phyloP scores from a whole-genome alignment of 2,113 vertebrate genomes.

The Cryptomyrus ogoouensis region DNA sequence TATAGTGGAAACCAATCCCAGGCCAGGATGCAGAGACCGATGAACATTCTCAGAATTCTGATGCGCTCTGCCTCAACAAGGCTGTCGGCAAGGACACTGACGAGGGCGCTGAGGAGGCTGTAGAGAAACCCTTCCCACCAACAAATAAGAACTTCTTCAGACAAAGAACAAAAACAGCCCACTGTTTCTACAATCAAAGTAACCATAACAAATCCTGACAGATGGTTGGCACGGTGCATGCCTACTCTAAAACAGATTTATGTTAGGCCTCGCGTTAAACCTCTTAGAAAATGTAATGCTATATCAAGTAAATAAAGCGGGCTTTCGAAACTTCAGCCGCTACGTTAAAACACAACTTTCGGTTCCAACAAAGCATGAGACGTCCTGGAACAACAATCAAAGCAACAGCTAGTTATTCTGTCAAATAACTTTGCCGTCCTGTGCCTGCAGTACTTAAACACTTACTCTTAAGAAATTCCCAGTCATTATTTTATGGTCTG shows the following conservation, averaged over 20 bases:
- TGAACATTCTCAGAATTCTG: slow-evolving; percentile 7
- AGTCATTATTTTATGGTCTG: background rate
- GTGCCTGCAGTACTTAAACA: background rate
- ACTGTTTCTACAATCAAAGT: background rate
- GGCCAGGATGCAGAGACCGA: background rate
- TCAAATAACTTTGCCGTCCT: background rate
- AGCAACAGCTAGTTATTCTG: background rate
- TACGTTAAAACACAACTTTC: background rate
- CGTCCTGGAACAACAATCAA: background rate
- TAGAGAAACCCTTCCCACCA: background rate
- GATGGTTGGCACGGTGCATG: background rate
- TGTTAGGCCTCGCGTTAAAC: background rate
- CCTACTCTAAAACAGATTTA: background rate
- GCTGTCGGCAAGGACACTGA: background rate
- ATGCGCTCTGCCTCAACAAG: background rate
- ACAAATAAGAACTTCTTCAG: background rate
- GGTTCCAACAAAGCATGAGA: background rate
- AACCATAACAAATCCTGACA: slow-evolving; percentile 1
- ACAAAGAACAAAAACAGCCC: slow-evolving; percentile 2
- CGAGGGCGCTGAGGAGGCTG: background rate
- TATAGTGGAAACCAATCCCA: background rate
- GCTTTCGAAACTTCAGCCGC: background rate
- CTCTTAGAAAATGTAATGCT: background rate
- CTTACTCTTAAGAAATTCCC: background rate
- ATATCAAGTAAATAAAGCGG: background rate